These are phyloP conservation scores for Shinisaurus crocodilurus DNA, from an alignment of 2,113 vertebrate species.

Conservation along the genomic window DNA sequence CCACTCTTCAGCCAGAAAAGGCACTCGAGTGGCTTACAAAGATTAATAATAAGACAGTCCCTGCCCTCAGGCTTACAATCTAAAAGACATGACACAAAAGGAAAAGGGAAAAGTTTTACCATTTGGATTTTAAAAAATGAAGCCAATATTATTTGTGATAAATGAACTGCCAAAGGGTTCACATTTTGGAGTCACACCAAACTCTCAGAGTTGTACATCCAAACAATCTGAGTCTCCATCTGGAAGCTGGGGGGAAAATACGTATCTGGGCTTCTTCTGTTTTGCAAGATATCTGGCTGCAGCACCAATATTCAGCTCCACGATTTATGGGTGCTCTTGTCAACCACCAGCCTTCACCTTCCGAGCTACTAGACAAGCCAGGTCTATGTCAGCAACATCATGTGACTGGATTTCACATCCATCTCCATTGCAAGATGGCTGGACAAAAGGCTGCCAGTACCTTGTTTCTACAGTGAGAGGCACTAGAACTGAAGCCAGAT, in stretches of 20 bases:
- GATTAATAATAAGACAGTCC: too few species aligned
- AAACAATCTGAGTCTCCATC: neutral
- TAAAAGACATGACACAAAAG: too few species aligned
- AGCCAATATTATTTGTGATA: neutral
- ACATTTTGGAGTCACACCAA: neutral
- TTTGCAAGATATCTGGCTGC: neutral
- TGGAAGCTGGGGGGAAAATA: neutral
- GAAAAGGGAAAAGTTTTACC: too few species aligned
- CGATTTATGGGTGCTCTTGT: neutral
- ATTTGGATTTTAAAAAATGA: too few species aligned
- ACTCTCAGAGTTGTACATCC: neutral
- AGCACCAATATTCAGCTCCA: neutral
- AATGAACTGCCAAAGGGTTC: constrained; percentile 5
- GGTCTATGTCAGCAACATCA: neutral
- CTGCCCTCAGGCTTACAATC: too few species aligned
- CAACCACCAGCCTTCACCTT: neutral
- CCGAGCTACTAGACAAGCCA: neutral
- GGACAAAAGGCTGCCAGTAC: neutral
- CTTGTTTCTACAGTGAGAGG: neutral
- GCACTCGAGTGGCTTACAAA: too few species aligned
- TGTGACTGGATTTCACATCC: neutral
- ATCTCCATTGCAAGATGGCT: neutral
- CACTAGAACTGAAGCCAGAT: neutral
- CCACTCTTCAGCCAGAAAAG: too few species aligned
- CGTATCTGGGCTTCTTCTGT: neutral